phyloP scores from a whole-genome alignment of 2,797 vertebrate genomes.

The Rhyacichthys aspro region DNA sequence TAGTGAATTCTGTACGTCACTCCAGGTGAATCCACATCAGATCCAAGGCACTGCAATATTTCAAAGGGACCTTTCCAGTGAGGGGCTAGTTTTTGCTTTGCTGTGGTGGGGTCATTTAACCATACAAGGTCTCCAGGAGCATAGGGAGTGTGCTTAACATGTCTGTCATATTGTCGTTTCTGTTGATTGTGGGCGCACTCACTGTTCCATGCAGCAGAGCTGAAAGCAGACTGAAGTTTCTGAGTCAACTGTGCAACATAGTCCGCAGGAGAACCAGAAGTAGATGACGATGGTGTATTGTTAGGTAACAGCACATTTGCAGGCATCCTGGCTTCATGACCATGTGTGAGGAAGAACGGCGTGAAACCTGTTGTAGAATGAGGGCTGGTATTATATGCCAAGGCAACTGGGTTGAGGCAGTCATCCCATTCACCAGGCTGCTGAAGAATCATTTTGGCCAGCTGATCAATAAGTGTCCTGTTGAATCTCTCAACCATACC shows the following conservation, averaged over 20 bases:
- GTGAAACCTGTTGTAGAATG: constrained; percentile 30
- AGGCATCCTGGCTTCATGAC: constrained; percentile 21
- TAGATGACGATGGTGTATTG: constrained; percentile 10
- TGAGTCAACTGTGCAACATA: constrained; percentile 14
- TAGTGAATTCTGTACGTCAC: constrained; percentile 32
- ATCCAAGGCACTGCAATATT: constrained; percentile 28
- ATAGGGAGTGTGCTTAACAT: constrained; percentile 19
- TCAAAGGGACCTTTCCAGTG: constrained; percentile 42
- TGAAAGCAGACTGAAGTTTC: constrained; percentile 21
- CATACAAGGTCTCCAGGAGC: constrained; percentile 25
- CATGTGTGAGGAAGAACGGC: constrained; percentile 27
- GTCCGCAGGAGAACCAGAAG: constrained; percentile 12
- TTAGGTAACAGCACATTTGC: constrained; percentile 7
- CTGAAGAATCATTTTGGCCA: constrained; percentile 28
- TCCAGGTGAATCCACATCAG: constrained; percentile 20
- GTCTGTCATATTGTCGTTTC: constrained; percentile 18
- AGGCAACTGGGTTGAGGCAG: constrained; percentile 27
- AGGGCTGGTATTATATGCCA: constrained; percentile 20
- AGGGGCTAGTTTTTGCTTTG: constrained; percentile 23
- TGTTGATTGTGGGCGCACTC: constrained; percentile 16
- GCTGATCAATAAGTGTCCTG: constrained; percentile 30
- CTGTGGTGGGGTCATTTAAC: constrained; percentile 34
- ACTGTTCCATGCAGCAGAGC: constrained; percentile 21
- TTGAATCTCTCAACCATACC: constrained; percentile 36
- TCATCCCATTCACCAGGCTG: constrained; percentile 34